Evolutionary conservation across 2,888 invertebrate species (phyloP), one percentile per base, ranked within the genome.

Genomic region (Epicampocera succincta): DNA sequence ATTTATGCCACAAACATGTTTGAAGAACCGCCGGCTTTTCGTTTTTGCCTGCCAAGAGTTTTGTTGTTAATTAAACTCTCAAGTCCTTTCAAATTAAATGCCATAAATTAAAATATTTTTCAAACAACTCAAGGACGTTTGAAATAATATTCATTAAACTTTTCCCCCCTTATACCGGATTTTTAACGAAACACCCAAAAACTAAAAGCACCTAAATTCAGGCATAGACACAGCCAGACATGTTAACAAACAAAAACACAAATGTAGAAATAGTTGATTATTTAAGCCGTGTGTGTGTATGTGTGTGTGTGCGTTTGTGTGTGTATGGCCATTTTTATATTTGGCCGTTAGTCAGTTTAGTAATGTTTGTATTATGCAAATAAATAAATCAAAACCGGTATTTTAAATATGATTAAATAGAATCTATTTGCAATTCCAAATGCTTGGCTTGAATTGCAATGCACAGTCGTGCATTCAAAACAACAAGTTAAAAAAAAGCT

Each of bases 341-440:
- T 68, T 68, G 48, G 65, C 42, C 40, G 60, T 33, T 19, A n/a
- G 40, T 52, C 33, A 38, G 21, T 33, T 63, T 60, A 52, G 42
- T n/a, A 42, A 61, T 15, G 33, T 13, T 46, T 48, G 6, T 77
- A 60, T 78, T 82, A 82, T 78, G 78, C 78, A 78, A 82, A 80
- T 72, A 72, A 33, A 50, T 60, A 63, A 44, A 40, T 54, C 56
- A 50, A 73, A 79, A 80, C 73, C 54, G 68, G 79, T 74, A 73
- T 63, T 68, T 46, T 56, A 80, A 73, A 46, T 75, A 52, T 71
- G 74, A 82, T 75, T 82, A 56, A 82, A 74, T 61, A 78, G 82
- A 78, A 74, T 82, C 69, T 71, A 74, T 75, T 77, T 73, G 77
- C 42, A 82, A 82, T 82, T 60, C 69, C 52, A 74, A 82, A 72